phyloP scores from a whole-genome alignment of 2,797 vertebrate species.

The Rhinoraja longicauda region DNA sequence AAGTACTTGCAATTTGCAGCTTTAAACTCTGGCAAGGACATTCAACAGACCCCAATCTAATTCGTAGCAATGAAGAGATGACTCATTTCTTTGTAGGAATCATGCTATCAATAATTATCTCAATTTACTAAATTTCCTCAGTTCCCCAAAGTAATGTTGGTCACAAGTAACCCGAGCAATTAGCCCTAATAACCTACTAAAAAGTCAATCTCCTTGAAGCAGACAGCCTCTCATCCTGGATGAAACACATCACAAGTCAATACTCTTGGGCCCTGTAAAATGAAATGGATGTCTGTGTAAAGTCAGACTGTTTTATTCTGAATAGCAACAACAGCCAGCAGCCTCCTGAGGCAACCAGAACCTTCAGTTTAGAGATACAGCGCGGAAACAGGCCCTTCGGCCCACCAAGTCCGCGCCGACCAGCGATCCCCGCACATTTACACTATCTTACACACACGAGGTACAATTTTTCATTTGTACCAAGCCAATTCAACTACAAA shows the following conservation, averaged over 20 bases:
- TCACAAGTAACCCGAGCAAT: not conserved
- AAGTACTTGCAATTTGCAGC: not conserved
- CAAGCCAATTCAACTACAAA: too few species aligned
- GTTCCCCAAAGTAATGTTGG: not conserved
- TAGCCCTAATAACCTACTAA: not conserved
- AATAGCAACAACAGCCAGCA: not conserved
- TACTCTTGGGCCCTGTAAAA: not conserved
- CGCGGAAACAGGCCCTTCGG: too few species aligned
- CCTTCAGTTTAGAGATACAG: not conserved
- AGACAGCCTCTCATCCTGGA: not conserved
- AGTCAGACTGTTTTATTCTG: not conserved
- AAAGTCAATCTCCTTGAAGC: not conserved
- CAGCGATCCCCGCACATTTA: too few species aligned
- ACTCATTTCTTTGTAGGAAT: not conserved
- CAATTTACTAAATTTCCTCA: not conserved
- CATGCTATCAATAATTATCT: not conserved
- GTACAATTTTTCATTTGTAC: too few species aligned
- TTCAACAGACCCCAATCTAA: not conserved
- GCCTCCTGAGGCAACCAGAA: not conserved
- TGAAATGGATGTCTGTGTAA: not conserved
- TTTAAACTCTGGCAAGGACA: not conserved
- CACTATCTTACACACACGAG: too few species aligned
- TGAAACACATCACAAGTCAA: not conserved
- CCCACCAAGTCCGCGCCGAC: too few species aligned
- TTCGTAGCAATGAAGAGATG: not conserved